These are phyloP conservation scores for Noctua comes DNA, from an alignment of 2,888 invertebrate species.

Conservation along the genomic window DNA sequence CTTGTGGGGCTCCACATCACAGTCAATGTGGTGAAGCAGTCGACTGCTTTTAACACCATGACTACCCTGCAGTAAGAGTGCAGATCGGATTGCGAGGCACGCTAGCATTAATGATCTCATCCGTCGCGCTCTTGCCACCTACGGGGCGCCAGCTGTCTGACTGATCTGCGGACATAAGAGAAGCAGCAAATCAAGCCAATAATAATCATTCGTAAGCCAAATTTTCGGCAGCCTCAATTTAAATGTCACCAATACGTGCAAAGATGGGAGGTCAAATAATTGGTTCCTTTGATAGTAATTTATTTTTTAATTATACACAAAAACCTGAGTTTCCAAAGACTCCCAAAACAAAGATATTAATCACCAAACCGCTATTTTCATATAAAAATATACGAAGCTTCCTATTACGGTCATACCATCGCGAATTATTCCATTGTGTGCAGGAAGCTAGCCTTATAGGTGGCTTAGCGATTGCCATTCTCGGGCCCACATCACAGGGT, in stretches of 20 bases:
- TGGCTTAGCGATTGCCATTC: constrained; percentile 67
- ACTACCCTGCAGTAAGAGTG: not conserved
- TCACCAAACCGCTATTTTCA: constrained; percentile 40
- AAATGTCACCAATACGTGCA: not conserved
- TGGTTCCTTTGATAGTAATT: not conserved
- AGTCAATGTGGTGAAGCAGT: not conserved
- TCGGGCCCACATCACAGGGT: constrained; percentile 52
- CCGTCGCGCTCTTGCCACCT: not conserved
- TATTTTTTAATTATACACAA: not conserved
- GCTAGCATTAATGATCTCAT: not conserved
- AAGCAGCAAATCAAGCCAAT: not conserved
- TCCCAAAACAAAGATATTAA: constrained; percentile 31
- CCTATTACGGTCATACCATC: constrained; percentile 69
- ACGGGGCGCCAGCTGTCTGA: not conserved
- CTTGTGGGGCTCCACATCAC: not conserved
- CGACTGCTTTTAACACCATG: not conserved
- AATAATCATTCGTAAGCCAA: not conserved
- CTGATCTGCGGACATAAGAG: not conserved
- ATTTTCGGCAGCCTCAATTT: not conserved
- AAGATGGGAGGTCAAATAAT: not conserved
- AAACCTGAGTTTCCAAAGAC: not conserved
- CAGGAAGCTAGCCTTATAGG: constrained; percentile 82
- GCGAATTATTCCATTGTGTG: constrained; percentile 79
- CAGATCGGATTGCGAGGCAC: not conserved
- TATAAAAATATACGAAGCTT: constrained; percentile 51